Base-by-base conservation (phyloP, 2,888 invertebrate species). In the Ernsta delagoae region DNA sequence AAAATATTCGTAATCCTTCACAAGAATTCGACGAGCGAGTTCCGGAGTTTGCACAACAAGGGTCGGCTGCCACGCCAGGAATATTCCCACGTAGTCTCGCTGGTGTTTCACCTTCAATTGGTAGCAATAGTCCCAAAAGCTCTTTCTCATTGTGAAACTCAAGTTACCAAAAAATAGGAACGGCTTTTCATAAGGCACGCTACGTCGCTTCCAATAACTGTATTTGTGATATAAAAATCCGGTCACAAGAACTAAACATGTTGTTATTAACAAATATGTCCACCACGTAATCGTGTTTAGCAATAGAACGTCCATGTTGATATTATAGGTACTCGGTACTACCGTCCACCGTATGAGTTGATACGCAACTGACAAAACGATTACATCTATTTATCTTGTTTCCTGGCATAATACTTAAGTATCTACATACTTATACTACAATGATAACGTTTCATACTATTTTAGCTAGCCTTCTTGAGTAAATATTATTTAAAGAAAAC, bases 141-240 rank as follows among this genome's bases (percentile, higher is more conserved):
- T 88, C 71, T 74, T 85, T 59, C 86, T 82, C 87, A 89, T 82
- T 0, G 87, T 9, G 74, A 86, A 86, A 0, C 80, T 72, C 12
- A 90, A 75, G 59, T 81, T 89, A 3, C 90, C 90, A 5, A 90
- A 62, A 3, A 86, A 73, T 1, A 87, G 75, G 6, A 75, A 73
- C 0, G 90, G 90, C 36, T 83, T 78, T 8, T 83, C 84, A 72
- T 83, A 88, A 0, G 83, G 83, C 3, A 90, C 72, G 1, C 86
- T 87, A 2, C 85, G 84, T 50, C 81, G 75, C 61, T 81, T 83
- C 90, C 90, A 90, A 72, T 88, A 90, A 39, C 75, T 83, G 83
- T 93, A 82, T 61, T 80, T 78, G 45, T 71, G 74, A 7, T 78
- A 77, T 8, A 79, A 74, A 66, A 78, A 82, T 34, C 84, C 74